A percentile compares a stretch with the other conserved stretches of the same genome.
phyloP scores from a whole-genome alignment of 2,797 vertebrate genomes.

The Balearica regulorum region DNA sequence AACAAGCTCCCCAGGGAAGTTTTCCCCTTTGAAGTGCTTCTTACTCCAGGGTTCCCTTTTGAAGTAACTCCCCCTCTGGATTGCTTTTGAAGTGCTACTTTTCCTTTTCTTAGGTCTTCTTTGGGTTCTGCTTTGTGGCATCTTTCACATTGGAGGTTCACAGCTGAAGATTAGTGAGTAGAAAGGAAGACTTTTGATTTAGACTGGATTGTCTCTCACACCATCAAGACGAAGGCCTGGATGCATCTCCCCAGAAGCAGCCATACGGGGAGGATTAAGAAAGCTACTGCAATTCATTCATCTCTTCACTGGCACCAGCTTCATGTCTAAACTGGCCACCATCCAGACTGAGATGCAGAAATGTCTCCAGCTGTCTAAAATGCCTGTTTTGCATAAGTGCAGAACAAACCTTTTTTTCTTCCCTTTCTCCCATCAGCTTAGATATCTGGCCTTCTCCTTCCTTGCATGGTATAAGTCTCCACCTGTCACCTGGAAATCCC shows the following conservation, averaged over 20 bases:
- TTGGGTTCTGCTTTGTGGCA: constrained; percentile 11
- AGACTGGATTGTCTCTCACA: neutral
- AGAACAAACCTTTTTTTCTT: neutral
- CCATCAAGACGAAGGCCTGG: neutral
- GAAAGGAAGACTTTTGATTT: neutral
- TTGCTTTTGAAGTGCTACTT: constrained; percentile 57
- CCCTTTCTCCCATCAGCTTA: neutral
- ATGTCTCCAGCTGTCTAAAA: neutral
- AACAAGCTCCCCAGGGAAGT: constrained; percentile 24
- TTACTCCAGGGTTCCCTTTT: constrained; percentile 51
- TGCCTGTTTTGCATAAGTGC: neutral
- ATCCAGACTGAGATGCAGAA: neutral
- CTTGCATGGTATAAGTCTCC: neutral
- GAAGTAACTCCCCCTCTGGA: constrained; percentile 45
- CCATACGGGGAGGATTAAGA: neutral
- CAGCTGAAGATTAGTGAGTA: neutral
- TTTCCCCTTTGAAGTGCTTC: constrained; percentile 51
- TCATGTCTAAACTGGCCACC: neutral
- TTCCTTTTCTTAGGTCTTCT: constrained; percentile 7
- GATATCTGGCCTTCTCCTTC: neutral
- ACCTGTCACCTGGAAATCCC: neutral
- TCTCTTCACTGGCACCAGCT: neutral
- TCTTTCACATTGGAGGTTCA: neutral
- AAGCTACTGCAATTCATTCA: neutral
- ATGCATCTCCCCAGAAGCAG: neutral